Percentiles rank a stretch among this genome's conserved stretches.
Conservation (phyloP, 2,888 invertebrate species). For the Drosophila kanekoi region DNA sequence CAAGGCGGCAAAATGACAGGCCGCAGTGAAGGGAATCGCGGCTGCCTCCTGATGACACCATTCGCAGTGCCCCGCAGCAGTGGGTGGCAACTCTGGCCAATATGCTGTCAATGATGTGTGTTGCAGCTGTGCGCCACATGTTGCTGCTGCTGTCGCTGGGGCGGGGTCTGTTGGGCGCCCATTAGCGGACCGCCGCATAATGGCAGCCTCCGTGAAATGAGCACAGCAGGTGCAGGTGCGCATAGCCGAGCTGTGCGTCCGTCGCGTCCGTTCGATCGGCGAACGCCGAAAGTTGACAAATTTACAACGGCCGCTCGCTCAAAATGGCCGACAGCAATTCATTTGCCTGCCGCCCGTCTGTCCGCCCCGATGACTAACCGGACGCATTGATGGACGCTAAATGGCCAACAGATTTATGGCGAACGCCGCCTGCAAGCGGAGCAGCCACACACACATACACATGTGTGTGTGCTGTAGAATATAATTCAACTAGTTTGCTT, state of each 20-base stretch:
- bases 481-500: slow-evolving; percentile 67
- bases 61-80: slow-evolving; percentile 66
- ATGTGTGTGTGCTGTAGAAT: background rate
- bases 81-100: slow-evolving; percentile 77
- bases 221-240: slow-evolving; percentile 78
- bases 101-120: slow-evolving; percentile 74
- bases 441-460: slow-evolving; percentile 17
- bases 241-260: slow-evolving; percentile 3
- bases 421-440: slow-evolving; percentile 49
- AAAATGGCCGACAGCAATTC: slow-evolving; percentile 74
- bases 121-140: slow-evolving; percentile 80
- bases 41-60: slow-evolving; percentile 70
- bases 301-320: slow-evolving; percentile 65
- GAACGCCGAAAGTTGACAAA: slow-evolving; percentile 72
- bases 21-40: slow-evolving; percentile 65
- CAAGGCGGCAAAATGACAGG: slow-evolving; percentile 51
- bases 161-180: slow-evolving; percentile 68
- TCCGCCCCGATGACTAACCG: slow-evolving; percentile 56
- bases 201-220: slow-evolving; percentile 73
- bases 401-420: slow-evolving; percentile 77
- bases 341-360: slow-evolving; percentile 61
- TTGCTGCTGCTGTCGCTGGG: slow-evolving; percentile 58
- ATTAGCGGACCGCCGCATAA: slow-evolving; percentile 50
- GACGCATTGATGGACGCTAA: slow-evolving; percentile 76
- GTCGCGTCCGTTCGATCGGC: slow-evolving; percentile 13